These are phyloP conservation scores for Epinotia brunnichana DNA, from an alignment of 2,888 invertebrate genomes.

Conservation along the genomic window DNA sequence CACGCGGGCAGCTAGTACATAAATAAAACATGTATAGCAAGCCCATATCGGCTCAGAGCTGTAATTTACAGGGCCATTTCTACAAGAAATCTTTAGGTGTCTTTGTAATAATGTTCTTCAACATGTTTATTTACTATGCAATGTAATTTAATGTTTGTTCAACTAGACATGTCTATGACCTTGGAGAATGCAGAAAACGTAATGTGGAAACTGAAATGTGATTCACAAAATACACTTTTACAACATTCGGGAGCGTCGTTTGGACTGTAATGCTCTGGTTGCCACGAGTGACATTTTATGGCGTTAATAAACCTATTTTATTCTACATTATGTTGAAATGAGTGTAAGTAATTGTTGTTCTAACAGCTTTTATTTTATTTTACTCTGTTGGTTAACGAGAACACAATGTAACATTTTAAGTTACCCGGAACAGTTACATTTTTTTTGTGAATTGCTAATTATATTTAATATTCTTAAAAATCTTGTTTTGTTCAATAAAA, in stretches of 20 bases:
- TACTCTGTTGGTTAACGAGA: not conserved
- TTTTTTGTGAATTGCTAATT: too few species aligned
- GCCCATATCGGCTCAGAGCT: constrained; percentile 1
- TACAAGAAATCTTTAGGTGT: constrained; percentile 1
- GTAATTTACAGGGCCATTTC: constrained; percentile 2
- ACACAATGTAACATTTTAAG: too few species aligned
- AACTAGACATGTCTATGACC: constrained; percentile 19
- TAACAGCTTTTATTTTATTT: not conserved
- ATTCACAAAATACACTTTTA: not conserved
- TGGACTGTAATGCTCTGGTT: constrained; percentile 1
- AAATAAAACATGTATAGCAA: not conserved
- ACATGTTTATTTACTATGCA: constrained; percentile 2
- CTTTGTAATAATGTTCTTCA: constrained; percentile 15
- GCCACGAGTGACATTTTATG: constrained; percentile 3
- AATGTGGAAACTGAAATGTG: not conserved
- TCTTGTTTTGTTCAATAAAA: too few species aligned
- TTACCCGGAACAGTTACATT: not conserved
- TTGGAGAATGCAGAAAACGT: not conserved
- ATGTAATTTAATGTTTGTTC: constrained; percentile 1
- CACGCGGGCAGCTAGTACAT: too few species aligned
- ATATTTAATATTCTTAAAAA: too few species aligned
- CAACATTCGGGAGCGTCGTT: constrained; percentile 4
- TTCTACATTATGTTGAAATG: not conserved
- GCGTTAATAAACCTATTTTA: not conserved
- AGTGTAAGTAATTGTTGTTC: not conserved